A percentile compares a stretch with the other conserved stretches of the same genome.
Conservation (phyloP, 2,113 vertebrate species). For the Collichthys lucidus region DNA sequence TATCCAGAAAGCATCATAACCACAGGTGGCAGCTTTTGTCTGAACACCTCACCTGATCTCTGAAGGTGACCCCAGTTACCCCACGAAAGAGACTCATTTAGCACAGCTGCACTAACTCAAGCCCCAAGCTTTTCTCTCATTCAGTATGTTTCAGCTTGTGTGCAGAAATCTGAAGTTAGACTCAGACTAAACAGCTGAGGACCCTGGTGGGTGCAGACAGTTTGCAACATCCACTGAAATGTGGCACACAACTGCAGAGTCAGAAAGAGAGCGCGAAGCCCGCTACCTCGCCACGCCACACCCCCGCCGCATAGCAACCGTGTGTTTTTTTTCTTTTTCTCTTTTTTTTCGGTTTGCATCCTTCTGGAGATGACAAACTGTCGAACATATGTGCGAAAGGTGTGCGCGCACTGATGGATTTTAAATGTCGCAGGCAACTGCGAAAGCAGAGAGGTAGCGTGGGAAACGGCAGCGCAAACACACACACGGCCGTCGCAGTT, state of each 20-base stretch:
- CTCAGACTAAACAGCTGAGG: conserved; percentile 5
- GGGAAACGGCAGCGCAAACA: conserved; percentile 59
- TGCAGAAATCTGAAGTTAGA: not conserved
- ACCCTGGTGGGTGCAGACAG: conserved; percentile 15
- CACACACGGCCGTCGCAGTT: conserved; percentile 68
- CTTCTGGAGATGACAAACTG: conserved; percentile 49
- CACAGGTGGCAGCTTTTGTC: no score
- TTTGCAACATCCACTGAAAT: conserved; percentile 33
- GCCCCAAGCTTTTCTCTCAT: not conserved
- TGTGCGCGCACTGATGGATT: conserved; percentile 37
- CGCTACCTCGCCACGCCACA: conserved; percentile 13
- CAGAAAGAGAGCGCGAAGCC: conserved; percentile 31
- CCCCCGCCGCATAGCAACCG: conserved; percentile 58
- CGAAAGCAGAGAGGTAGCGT: conserved; percentile 54
- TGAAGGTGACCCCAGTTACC: no score
- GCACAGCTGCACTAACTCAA: no score
- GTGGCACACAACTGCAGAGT: conserved; percentile 31
- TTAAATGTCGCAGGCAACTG: conserved; percentile 58
- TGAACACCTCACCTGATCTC: no score
- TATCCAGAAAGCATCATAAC: no score
- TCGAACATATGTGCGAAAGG: conserved; percentile 64
- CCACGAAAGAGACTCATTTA: no score
- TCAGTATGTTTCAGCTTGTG: not conserved
- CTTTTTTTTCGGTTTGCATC: conserved; percentile 14
- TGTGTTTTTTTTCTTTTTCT: conserved; percentile 38